These are phyloP conservation scores for Gila robusta DNA, from an alignment of 2,797 vertebrate species.

Conservation along the genomic window DNA sequence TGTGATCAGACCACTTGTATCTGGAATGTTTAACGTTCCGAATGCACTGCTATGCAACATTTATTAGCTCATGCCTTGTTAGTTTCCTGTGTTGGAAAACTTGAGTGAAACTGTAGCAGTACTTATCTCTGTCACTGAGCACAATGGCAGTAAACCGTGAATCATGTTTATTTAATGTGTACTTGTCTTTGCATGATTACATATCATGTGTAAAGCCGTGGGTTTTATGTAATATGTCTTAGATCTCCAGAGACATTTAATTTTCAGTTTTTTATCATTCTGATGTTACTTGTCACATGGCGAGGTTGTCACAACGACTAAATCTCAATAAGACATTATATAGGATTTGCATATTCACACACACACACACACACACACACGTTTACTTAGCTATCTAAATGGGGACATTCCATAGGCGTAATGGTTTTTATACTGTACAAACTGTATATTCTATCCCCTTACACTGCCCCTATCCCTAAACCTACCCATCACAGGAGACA, in stretches of 20 bases:
- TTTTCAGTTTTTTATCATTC: not conserved
- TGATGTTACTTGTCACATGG: not conserved
- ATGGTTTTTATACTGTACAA: too few relatives aligned
- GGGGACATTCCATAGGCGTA: too few relatives aligned
- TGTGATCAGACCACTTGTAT: constrained; percentile 5
- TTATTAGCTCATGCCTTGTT: constrained; percentile 14
- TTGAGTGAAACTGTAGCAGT: constrained; percentile 21
- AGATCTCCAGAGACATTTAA: constrained; percentile 1
- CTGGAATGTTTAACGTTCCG: not conserved
- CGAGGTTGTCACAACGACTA: not conserved
- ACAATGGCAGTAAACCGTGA: constrained; percentile 31
- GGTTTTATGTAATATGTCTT: constrained; percentile 21
- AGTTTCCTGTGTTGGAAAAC: constrained; percentile 21
- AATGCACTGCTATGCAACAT: constrained; percentile 22
- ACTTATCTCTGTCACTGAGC: not conserved
- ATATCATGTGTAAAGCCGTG: not conserved
- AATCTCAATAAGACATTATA: not conserved
- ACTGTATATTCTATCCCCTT: too few relatives aligned
- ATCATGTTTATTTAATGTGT: constrained; percentile 40
- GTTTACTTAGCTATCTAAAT: too few relatives aligned
- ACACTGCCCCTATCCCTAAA: too few relatives aligned
- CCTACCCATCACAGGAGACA: too few relatives aligned
- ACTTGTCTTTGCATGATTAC: constrained; percentile 5
- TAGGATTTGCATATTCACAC: too few relatives aligned
- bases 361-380: too few relatives aligned